Evolutionary conservation across 2,113 vertebrate genomes (phyloP), one percentile per base, ranked within the genome.

Genomic region (Zosterops pallidus): DNA sequence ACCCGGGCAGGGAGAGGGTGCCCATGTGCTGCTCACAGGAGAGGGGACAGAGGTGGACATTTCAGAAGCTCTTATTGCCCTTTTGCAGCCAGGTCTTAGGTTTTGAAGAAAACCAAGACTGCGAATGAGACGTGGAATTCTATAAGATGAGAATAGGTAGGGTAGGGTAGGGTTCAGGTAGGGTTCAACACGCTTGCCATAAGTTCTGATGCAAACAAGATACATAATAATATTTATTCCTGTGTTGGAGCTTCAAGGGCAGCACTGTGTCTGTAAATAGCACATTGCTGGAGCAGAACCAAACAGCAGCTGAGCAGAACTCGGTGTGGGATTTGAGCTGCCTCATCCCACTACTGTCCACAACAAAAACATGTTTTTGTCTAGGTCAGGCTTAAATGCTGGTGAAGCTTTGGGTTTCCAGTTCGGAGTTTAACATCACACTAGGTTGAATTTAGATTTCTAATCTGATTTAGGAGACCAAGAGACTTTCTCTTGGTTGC

Each of bases 11-110:
- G 33, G 35, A 44, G 39, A 49, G 18, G 35, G 10, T 53, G 18
- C 13, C n/a, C 4, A 8, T 10, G 6, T 14, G 10, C 59, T 63
- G 24, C 35, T 33, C 28, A 4, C 23, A 6, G n/a, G 12, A 52
- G 20, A 24, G 46, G 21, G 46, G 6, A 67, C 3, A 0, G 20
- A 42, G 19, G 2, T 23, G 23, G 4, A 1, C 5, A 1, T 31
- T 57, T 29, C 44, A 37, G 59, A 39, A 37, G 7, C 9, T 33
- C 20, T 22, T 12, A 5, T 0, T 55, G 70, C 55, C 33, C 50
- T 50, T 49, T 20, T 46, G 14, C 20, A 64, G 37, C 11, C 57
- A 42, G 10, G 15, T 46, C n/a, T 52, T 47, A 3, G 13, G 47
- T 19, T 57, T 62, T 41, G 44, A 44, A 68, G 47, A 64, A 74